phyloP scores from a whole-genome alignment of 2,888 invertebrate species.

The Leucophora obtusa region DNA sequence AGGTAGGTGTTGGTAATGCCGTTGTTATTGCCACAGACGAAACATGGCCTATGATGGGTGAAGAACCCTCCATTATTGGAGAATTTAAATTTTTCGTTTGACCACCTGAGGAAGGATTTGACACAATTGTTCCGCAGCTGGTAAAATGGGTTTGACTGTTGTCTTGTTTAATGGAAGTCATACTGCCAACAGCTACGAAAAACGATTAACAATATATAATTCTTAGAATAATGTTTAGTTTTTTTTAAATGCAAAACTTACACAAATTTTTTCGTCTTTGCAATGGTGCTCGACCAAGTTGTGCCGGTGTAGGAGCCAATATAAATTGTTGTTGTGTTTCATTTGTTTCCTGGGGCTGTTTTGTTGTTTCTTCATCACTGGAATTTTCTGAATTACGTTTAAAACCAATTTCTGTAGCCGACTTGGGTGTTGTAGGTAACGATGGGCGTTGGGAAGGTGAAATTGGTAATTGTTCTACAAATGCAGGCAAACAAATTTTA shows the following conservation, averaged over 20 bases:
- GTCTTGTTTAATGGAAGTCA: slow-evolving; percentile 51
- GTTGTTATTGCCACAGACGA: slow-evolving; percentile 75
- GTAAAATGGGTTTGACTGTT: slow-evolving; percentile 28
- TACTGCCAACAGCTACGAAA: slow-evolving; percentile 51
- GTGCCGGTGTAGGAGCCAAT: slow-evolving; percentile 95
- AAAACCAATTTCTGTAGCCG: slow-evolving; percentile 69
- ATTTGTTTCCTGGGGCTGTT: slow-evolving; percentile 70
- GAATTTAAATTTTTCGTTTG: slow-evolving; percentile 64
- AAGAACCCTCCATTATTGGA: slow-evolving; percentile 70
- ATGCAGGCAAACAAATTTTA: neutral
- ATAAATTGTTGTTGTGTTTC: slow-evolving; percentile 82
- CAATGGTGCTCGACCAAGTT: slow-evolving; percentile 92
- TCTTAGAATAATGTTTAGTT: neutral
- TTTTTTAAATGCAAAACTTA: slow-evolving; percentile 72
- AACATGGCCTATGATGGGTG: slow-evolving; percentile 77
- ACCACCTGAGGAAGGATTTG: slow-evolving; percentile 51
- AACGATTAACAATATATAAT: neutral
- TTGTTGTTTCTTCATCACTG: slow-evolving; percentile 69
- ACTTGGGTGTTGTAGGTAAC: slow-evolving; percentile 78
- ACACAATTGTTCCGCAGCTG: slow-evolving; percentile 30
- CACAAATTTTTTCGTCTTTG: slow-evolving; percentile 92
- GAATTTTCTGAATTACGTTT: slow-evolving; percentile 52
- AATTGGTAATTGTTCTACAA: slow-evolving; percentile 70
- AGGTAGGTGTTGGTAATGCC: slow-evolving; percentile 77
- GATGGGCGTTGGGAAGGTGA: slow-evolving; percentile 76